Evolutionary conservation across 2,113 vertebrate species (phyloP).

Genomic region (Thryonomys swinderianus): DNA sequence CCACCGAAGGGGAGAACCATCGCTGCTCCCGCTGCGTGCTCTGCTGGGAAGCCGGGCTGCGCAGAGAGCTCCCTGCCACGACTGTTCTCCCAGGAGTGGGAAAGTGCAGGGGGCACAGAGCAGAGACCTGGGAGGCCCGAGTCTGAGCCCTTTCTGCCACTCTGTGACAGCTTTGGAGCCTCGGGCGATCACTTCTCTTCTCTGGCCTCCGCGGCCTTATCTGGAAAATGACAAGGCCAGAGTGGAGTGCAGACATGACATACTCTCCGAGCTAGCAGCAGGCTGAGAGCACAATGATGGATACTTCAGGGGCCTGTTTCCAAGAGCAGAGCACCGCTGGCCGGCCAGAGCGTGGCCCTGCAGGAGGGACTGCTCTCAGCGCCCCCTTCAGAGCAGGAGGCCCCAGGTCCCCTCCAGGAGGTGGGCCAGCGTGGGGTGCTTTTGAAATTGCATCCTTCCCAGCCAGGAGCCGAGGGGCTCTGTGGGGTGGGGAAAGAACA

Average conservation of each 20-base stretch:
- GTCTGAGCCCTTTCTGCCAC: neutral
- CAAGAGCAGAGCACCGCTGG: neutral
- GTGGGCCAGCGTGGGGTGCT: neutral
- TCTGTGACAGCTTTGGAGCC: neutral
- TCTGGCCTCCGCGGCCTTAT: neutral
- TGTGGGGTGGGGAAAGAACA: neutral
- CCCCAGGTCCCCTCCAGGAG: neutral
- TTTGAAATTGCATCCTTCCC: neutral
- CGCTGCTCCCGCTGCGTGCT: neutral
- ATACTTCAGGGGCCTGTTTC: no score
- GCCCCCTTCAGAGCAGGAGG: neutral
- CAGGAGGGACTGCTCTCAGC: accelerated
- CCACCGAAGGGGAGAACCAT: neutral
- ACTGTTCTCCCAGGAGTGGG: neutral
- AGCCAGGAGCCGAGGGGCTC: neutral
- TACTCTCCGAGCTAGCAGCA: neutral
- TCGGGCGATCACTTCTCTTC: neutral
- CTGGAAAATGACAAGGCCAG: neutral
- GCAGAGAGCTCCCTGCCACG: neutral
- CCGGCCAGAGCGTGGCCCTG: accelerated
- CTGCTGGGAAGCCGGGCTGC: neutral
- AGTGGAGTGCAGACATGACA: neutral
- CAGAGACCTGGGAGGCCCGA: neutral
- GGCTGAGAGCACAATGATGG: neutral
- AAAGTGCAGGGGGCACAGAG: neutral